phyloP scores from a whole-genome alignment of 2,113 vertebrate species.

The Mesembrinibis cayennensis region DNA sequence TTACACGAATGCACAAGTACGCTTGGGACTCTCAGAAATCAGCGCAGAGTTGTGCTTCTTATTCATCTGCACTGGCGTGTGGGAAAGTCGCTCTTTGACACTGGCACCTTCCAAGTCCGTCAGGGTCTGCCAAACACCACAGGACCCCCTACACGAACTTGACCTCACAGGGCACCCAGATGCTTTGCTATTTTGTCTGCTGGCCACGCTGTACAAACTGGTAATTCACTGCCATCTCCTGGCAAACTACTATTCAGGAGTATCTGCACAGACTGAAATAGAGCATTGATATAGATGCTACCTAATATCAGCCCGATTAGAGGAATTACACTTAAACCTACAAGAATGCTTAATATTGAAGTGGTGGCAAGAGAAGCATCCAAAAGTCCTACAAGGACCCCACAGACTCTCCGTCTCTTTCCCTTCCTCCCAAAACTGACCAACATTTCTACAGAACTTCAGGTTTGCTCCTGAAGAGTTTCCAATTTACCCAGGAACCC shows the following conservation, averaged over 20 bases:
- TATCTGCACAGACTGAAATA: neutral
- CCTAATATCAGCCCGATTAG: rapidly evolving
- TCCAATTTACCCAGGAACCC: neutral
- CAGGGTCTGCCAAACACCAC: neutral
- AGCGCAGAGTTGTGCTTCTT: neutral
- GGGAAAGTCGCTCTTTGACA: neutral
- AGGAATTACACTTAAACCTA: neutral
- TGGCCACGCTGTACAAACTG: neutral
- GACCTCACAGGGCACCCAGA: neutral
- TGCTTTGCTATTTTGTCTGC: neutral
- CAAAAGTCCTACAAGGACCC: neutral
- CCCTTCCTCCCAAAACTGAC: neutral
- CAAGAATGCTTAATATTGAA: neutral
- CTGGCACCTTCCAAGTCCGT: neutral
- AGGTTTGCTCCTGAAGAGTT: neutral
- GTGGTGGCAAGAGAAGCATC: neutral
- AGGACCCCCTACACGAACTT: neutral
- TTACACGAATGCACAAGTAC: neutral
- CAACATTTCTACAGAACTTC: neutral
- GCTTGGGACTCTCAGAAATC: neutral
- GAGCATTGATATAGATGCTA: neutral
- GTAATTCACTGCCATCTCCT: conserved; percentile 26
- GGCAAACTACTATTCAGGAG: neutral
- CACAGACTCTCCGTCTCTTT: neutral
- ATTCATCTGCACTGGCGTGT: neutral